phyloP scores from a whole-genome alignment of 2,888 invertebrate species.

The Amblyjoppa fuscipennis region DNA sequence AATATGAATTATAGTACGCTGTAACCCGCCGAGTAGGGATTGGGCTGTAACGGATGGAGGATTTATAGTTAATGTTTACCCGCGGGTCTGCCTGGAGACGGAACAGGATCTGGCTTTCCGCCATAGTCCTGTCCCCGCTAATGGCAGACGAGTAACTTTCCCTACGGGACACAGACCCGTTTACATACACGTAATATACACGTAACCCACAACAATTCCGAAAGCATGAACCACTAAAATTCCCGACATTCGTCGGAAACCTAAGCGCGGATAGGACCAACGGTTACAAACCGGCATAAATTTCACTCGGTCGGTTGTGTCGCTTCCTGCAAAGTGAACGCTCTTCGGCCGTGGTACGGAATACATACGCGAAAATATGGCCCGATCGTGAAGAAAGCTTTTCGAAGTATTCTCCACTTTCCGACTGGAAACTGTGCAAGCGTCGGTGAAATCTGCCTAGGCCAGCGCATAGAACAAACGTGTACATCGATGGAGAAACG shows the following conservation, averaged over 20 bases:
- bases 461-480: slow-evolving; percentile 6
- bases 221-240: slow-evolving; percentile 30
- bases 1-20: slow-evolving; percentile 56
- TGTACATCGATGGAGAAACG: slow-evolving; percentile 21
- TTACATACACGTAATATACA: slow-evolving; percentile 1
- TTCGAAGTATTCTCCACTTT: slow-evolving; percentile 7
- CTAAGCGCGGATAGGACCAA: neutral
- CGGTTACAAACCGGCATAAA: neutral
- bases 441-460: slow-evolving; percentile 5
- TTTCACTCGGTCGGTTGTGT: slow-evolving; percentile 12
- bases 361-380: neutral
- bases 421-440: slow-evolving; percentile 17
- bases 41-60: slow-evolving; percentile 27
- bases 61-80: slow-evolving; percentile 56
- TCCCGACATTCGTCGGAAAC: slow-evolving; percentile 11
- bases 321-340: neutral
- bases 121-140: slow-evolving; percentile 45
- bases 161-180: slow-evolving; percentile 21
- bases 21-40: neutral
- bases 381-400: slow-evolving; percentile 4
- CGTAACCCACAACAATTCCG: slow-evolving; percentile 21
- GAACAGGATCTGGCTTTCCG: slow-evolving; percentile 51
- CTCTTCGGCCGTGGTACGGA: neutral
- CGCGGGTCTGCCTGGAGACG: slow-evolving; percentile 33
- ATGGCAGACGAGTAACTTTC: slow-evolving; percentile 51